phyloP scores from a whole-genome alignment of 1,140 invertebrate species.

The Oryctes rhinoceros region DNA sequence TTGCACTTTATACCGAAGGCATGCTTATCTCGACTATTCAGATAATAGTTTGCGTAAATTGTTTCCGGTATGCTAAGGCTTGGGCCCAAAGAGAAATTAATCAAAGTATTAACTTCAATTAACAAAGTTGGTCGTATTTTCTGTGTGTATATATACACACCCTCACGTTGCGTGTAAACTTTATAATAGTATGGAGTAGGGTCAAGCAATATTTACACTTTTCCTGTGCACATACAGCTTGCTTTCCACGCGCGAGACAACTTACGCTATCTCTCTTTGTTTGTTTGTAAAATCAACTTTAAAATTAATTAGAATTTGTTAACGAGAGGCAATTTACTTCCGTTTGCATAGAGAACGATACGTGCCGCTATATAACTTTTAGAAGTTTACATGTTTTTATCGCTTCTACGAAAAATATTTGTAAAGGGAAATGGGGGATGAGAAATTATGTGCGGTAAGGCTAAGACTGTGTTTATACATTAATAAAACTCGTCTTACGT shows the following conservation, averaged over 20 bases:
- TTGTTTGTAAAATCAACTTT: slow-evolving; percentile 19
- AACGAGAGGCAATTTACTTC: slow-evolving; percentile 27
- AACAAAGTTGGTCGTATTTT: slow-evolving; percentile 34
- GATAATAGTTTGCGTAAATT: not conserved
- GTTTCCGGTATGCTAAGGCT: not conserved
- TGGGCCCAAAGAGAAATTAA: slow-evolving; percentile 11
- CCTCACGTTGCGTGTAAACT: slow-evolving; percentile 31
- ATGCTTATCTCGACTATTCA: not conserved
- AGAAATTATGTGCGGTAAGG: too few relatives aligned
- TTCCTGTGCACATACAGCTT: slow-evolving; percentile 26
- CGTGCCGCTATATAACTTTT: not conserved
- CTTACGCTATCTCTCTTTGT: not conserved
- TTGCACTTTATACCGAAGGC: not conserved
- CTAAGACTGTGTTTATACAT: too few relatives aligned
- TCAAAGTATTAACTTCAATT: slow-evolving; percentile 36
- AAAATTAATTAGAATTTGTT: slow-evolving; percentile 34
- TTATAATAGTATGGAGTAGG: slow-evolving; percentile 24
- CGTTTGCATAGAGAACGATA: slow-evolving; percentile 9
- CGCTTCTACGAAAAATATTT: too few relatives aligned
- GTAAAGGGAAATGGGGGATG: too few relatives aligned
- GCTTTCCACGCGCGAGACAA: not conserved
- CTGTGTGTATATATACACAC: slow-evolving; percentile 16
- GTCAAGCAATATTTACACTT: slow-evolving; percentile 32
- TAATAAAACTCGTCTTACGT: too few relatives aligned
- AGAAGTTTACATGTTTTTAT: not conserved